Evolutionary conservation across 2,888 invertebrate genomes (phyloP).

Genomic region (Scaeva pyrastri): DNA sequence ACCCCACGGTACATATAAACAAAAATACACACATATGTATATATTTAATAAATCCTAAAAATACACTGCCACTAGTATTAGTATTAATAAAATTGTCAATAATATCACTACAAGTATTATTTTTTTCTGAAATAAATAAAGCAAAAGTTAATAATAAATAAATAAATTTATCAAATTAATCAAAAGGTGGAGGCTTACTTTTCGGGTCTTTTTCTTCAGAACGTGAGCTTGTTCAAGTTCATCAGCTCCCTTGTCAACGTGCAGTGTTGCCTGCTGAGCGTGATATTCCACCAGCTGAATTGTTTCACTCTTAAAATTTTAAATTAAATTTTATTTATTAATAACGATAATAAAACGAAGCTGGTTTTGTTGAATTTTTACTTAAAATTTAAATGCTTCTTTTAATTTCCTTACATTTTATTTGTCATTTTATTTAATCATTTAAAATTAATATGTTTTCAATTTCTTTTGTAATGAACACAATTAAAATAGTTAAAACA

Average conservation of each 20-base stretch:
- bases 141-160: background rate
- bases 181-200: slow-evolving; percentile 66
- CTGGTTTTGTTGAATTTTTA: no score
- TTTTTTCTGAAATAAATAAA: slow-evolving; percentile 80
- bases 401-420: no score
- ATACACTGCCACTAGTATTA: slow-evolving; percentile 66
- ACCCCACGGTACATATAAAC: no score
- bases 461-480: no score
- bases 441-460: no score
- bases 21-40: background rate
- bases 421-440: no score
- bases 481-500: no score
- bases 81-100: slow-evolving; percentile 52
- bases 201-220: slow-evolving; percentile 77
- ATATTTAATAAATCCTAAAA: slow-evolving; percentile 13
- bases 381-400: no score
- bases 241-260: slow-evolving; percentile 82
- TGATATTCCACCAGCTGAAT: slow-evolving; percentile 84
- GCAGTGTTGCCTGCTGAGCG: slow-evolving; percentile 82
- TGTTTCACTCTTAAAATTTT: slow-evolving; percentile 80
- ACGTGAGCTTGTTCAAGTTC: slow-evolving; percentile 78
- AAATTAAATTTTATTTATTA: background rate
- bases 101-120: slow-evolving; percentile 79
- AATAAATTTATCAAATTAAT: slow-evolving; percentile 9
- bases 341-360: no score